These are phyloP conservation scores for Orthosia cruda DNA, from an alignment of 2,888 invertebrate species.

Conservation along the genomic window DNA sequence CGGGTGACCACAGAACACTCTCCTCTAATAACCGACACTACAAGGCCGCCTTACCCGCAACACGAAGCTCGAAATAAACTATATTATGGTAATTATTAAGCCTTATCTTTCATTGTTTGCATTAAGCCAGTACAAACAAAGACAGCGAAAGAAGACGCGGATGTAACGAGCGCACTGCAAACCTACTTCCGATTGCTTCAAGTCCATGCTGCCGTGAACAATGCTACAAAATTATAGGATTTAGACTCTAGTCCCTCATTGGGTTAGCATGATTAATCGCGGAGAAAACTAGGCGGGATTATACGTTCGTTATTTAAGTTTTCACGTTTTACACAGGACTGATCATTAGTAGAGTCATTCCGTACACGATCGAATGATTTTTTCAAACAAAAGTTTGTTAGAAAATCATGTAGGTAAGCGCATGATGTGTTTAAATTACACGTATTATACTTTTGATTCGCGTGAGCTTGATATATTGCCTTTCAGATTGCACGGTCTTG, in stretches of 20 bases:
- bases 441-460: slow-evolving; percentile 78
- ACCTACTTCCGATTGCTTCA: slow-evolving; percentile 86
- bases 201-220: slow-evolving; percentile 83
- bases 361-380: slow-evolving; percentile 80
- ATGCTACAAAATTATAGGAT: slow-evolving; percentile 88
- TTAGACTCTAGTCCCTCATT: slow-evolving; percentile 85
- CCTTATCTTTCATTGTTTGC: slow-evolving; percentile 34
- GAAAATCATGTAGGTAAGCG: slow-evolving; percentile 74
- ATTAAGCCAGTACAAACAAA: slow-evolving; percentile 40
- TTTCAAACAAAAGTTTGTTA: slow-evolving; percentile 78
- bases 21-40: slow-evolving; percentile 63
- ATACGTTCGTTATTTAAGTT: slow-evolving; percentile 83
- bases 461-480: slow-evolving; percentile 77
- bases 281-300: slow-evolving; percentile 86
- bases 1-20: slow-evolving; percentile 78
- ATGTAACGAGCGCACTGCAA: slow-evolving; percentile 85
- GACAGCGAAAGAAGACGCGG: slow-evolving; percentile 71
- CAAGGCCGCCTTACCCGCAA: slow-evolving; percentile 55
- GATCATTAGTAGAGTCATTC: slow-evolving; percentile 83
- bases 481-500: slow-evolving; percentile 76
- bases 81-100: slow-evolving; percentile 24
- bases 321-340: slow-evolving; percentile 83
- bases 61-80: slow-evolving; percentile 34
- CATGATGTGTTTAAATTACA: slow-evolving; percentile 82
- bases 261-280: slow-evolving; percentile 89